Evolutionary conservation across 2,113 vertebrate genomes (phyloP).

Genomic region (Rhynchomys soricoides): DNA sequence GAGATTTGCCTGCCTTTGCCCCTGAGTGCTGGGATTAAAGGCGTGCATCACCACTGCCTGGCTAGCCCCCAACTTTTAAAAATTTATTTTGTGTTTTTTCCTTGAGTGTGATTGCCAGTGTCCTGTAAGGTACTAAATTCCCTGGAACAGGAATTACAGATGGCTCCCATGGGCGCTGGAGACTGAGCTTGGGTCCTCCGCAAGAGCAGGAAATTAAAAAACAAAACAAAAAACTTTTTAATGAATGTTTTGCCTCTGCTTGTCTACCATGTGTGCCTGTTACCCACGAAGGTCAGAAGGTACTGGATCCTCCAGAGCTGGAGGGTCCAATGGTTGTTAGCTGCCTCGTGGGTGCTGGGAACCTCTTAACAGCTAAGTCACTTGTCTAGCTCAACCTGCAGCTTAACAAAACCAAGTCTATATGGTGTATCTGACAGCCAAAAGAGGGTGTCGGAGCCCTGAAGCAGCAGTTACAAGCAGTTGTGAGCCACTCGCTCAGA

Average conservation of each 20-base stretch:
- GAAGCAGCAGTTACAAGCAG: not conserved
- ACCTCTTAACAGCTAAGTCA: not conserved
- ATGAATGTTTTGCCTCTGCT: not conserved
- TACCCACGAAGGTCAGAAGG: not conserved
- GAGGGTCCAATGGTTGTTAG: not conserved
- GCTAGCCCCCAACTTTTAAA: not conserved
- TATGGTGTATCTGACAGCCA: not conserved
- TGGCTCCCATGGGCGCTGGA: no score
- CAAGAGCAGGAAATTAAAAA: not conserved
- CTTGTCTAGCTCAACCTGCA: not conserved
- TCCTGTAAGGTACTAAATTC: not conserved
- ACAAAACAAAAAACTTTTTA: not conserved
- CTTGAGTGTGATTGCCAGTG: not conserved
- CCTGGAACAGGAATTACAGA: not conserved
- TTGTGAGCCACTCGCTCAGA: no score
- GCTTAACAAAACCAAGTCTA: not conserved
- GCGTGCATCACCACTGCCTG: not conserved
- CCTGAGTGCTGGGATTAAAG: not conserved
- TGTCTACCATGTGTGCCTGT: not conserved
- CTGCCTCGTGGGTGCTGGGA: no score
- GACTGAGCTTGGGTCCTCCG: not conserved
- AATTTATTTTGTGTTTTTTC: not conserved
- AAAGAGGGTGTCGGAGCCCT: not conserved
- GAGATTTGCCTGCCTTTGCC: not conserved
- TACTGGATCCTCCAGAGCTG: not conserved